A percentile compares a stretch with the other conserved stretches of the same genome.
phyloP scores from a whole-genome alignment of 1,140 invertebrate genomes.

The Linepithema humile region DNA sequence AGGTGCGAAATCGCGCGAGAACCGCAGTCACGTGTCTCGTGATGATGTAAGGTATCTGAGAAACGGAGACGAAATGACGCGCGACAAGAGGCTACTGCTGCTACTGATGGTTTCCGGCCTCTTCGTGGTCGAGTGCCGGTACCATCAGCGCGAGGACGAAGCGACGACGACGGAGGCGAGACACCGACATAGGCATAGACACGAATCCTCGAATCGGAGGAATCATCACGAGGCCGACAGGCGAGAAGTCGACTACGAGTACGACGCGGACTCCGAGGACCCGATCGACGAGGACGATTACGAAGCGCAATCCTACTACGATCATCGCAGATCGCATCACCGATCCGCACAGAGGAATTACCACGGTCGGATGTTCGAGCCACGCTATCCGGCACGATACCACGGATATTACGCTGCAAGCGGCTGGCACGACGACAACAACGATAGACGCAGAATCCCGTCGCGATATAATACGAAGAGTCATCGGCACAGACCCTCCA shows the following conservation, averaged over 20 bases:
- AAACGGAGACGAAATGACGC: conserved; percentile 60
- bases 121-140: conserved; percentile 56
- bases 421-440: conserved; percentile 37
- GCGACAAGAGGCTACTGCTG: conserved; percentile 67
- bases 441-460: conserved; percentile 27
- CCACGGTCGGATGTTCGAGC: conserved; percentile 22
- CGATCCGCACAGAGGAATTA: conserved; percentile 12
- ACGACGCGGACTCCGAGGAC: conserved; percentile 43
- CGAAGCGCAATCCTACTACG: conserved; percentile 50
- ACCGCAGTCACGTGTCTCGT: conserved; percentile 16
- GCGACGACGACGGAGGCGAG: conserved; percentile 32
- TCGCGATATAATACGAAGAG: conserved; percentile 26
- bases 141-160: conserved; percentile 56
- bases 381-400: conserved; percentile 48
- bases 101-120: conserved; percentile 64
- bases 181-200: conserved; percentile 76
- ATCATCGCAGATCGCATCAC: conserved; percentile 43
- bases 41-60: conserved; percentile 60
- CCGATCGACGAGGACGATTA: conserved; percentile 33
- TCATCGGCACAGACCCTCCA: background rate
- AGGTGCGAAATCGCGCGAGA: conserved; percentile 3
- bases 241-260: conserved; percentile 55
- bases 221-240: conserved; percentile 61
- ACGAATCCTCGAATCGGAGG: conserved; percentile 62
- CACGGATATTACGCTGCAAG: conserved; percentile 25